Percentiles rank a stretch among this genome's conserved stretches.
Conservation (phyloP, 2,113 vertebrate genomes). For the Chrysochloris asiatica region DNA sequence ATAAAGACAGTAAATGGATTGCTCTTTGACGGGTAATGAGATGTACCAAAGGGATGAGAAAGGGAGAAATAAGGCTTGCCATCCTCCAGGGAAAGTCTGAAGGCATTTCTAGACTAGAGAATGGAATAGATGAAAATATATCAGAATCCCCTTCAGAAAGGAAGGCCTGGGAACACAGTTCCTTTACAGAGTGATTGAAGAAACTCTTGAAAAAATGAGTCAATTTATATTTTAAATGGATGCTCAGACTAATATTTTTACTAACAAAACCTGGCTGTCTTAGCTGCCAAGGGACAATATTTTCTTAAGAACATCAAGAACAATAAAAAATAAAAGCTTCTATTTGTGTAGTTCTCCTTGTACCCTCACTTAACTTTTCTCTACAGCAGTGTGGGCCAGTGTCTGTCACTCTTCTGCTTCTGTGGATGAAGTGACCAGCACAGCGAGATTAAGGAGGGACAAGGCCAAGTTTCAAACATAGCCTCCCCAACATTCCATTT, state of each 20-base stretch:
- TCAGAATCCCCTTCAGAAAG: neutral
- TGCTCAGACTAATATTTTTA: neutral
- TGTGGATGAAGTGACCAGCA: neutral
- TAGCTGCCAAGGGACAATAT: neutral
- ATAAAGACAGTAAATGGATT: neutral
- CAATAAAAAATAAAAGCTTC: too few species aligned
- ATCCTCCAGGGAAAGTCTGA: neutral
- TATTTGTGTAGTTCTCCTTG: neutral
- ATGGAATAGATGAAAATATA: neutral
- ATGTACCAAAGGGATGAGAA: too few species aligned
- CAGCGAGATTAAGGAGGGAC: neutral
- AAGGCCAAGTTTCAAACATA: too few species aligned
- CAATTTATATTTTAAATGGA: neutral
- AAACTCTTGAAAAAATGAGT: neutral
- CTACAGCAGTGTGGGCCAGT: rapidly evolving
- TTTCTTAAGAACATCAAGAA: neutral
- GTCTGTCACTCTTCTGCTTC: neutral
- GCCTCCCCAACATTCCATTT: neutral
- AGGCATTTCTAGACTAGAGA: neutral
- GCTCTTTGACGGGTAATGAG: neutral
- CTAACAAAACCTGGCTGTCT: neutral
- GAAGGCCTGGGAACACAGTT: neutral
- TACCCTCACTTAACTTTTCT: neutral
- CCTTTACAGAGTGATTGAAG: neutral
- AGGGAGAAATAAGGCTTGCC: neutral